phyloP scores from a whole-genome alignment of 2,797 vertebrate genomes.

The Pangasius macronema region DNA sequence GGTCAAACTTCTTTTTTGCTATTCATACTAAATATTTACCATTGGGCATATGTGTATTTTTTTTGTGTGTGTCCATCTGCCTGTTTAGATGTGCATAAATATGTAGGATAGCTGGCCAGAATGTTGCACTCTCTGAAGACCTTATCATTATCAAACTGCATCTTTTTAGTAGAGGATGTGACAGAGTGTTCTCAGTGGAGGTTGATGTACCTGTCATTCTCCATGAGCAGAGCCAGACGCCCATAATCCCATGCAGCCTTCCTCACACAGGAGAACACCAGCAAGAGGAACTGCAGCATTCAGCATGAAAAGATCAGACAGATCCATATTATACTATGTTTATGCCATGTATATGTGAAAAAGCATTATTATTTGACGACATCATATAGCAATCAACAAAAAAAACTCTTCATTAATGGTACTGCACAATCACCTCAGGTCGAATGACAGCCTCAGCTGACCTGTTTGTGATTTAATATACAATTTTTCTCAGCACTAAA shows the following conservation, averaged over 20 bases:
- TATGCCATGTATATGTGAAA: slow-evolving; percentile 1
- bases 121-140: background rate
- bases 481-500: background rate
- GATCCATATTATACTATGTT: background rate
- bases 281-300: slow-evolving; percentile 80
- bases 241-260: slow-evolving; percentile 98
- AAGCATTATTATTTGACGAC: background rate
- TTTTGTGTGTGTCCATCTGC: background rate
- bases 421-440: background rate
- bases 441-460: background rate
- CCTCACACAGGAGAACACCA: slow-evolving; percentile 94
- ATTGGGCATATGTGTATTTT: background rate
- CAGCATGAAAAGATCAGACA: slow-evolving; percentile 22
- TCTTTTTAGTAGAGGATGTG: background rate
- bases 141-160: background rate
- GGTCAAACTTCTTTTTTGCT: background rate
- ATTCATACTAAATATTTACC: background rate
- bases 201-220: slow-evolving; percentile 87
- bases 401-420: background rate
- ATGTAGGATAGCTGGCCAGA: background rate
- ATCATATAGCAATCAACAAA: background rate
- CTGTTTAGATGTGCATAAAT: background rate
- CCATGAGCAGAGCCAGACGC: slow-evolving; percentile 91
- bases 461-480: background rate
- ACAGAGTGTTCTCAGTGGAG: background rate